Evolutionary conservation across 2,113 vertebrate species (phyloP), one percentile per base, ranked within the genome.

Genomic region (Seriola aureovittata): DNA sequence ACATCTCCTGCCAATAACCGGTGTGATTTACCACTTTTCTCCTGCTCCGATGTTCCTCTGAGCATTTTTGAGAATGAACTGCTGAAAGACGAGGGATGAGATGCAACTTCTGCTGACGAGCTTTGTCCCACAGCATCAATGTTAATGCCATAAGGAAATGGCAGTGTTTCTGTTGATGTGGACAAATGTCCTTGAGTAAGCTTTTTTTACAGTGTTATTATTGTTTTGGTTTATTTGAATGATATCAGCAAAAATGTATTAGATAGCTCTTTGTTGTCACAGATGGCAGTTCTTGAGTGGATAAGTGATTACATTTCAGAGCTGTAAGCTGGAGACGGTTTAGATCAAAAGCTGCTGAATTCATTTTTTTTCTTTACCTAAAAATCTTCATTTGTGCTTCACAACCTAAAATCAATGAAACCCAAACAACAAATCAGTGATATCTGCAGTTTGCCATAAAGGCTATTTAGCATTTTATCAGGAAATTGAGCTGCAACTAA

Each of bases 61-160:
- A 86, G 66, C 58, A 32, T 88, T 84, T 84, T 72, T 62, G 19
- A 73, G 38, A 75, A 67, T 60, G 52, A 86, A 79, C 67, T 69
- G 63, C 65, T 79, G 59, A 78, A 78, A 70, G 55, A 75, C 17
- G 25, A 25, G 58, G 14, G 44, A 84, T 12, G 57, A 73, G 66
- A 62, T 40, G 29, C 65, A 64, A 38, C 82, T 74, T 81, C 62
- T 82, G 88, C 86, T 84, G 89, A 84, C 77, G 17, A 29, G 78
- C 40, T 42, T 23, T 68, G 82, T 89, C 78, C 67, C 64, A 59
- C 63, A 34, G 67, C 42, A 52, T 78, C 68, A 42, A 25, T 84
- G 78, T 70, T 85, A 74, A 78, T 75, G 75, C 42, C 64, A 79
- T 88, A 66, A 80, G 75, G 73, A 87, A 85, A 84, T 34, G 70